These are phyloP conservation scores for Blastobasis adustella DNA, from an alignment of 2,888 invertebrate genomes.

Conservation along the genomic window DNA sequence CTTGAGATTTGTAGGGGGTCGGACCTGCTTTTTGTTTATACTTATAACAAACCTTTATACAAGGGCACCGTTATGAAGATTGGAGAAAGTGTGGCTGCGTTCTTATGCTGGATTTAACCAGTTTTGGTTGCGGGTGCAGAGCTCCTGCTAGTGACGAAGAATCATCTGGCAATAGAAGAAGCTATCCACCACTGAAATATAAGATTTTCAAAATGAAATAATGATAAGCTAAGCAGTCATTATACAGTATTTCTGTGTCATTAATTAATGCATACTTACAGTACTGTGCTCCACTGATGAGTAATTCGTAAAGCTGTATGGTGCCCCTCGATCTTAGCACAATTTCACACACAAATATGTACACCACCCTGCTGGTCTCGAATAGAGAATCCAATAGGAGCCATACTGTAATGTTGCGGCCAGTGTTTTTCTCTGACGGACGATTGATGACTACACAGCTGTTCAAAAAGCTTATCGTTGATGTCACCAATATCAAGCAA, in stretches of 20 bases:
- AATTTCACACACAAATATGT: constrained; percentile 55
- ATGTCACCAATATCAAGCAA: constrained; percentile 47
- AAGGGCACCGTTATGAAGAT: too few species aligned
- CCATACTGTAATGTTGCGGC: constrained; percentile 56
- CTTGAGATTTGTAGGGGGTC: too few species aligned
- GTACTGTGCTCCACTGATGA: constrained; percentile 55
- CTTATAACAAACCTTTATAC: too few species aligned
- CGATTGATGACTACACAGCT: constrained; percentile 53
- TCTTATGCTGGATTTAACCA: too few species aligned
- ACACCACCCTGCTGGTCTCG: constrained; percentile 57
- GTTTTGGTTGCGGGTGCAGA: not conserved
- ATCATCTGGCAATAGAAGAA: constrained; percentile 69
- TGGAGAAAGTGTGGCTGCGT: too few species aligned
- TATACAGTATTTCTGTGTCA: too few species aligned
- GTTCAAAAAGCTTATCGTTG: constrained; percentile 56
- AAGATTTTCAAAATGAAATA: constrained; percentile 1
- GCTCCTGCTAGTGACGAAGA: constrained; percentile 50
- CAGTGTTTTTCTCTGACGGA: constrained; percentile 31
- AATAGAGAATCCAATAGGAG: constrained; percentile 59
- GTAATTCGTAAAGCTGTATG: constrained; percentile 49
- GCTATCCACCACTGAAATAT: constrained; percentile 63
- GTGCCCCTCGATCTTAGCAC: constrained; percentile 47
- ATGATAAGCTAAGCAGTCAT: too few species aligned
- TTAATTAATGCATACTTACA: constrained; percentile 32
- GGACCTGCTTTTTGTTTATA: too few species aligned